Percentiles rank a stretch among this genome's conserved stretches.
phyloP scores from a whole-genome alignment of 2,113 vertebrate species.

The Ascaphus truei region DNA sequence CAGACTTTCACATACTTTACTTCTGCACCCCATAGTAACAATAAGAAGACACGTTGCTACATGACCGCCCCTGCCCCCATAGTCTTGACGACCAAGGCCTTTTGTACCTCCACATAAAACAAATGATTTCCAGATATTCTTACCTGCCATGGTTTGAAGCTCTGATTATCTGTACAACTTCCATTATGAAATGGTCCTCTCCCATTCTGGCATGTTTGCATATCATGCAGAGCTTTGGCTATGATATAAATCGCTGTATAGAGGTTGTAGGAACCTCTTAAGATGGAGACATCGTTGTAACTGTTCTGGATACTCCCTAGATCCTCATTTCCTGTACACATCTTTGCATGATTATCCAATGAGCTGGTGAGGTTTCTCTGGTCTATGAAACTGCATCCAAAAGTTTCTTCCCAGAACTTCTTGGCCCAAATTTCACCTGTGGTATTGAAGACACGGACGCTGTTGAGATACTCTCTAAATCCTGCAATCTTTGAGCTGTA shows the following conservation, averaged over 20 bases:
- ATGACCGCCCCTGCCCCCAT: too few species aligned
- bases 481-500: not conserved
- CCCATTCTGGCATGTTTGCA: not conserved
- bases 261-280: constrained; percentile 33
- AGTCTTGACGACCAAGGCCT: too few species aligned
- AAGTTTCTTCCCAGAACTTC: constrained; percentile 5
- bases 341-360: not conserved
- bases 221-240: constrained; percentile 38
- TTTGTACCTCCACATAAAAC: too few species aligned
- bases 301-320: not conserved
- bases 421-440: too few species aligned
- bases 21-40: too few species aligned
- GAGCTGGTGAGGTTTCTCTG: not conserved
- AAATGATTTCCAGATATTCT: not conserved
- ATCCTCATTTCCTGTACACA: constrained; percentile 11
- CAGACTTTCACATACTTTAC: too few species aligned
- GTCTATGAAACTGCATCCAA: not conserved
- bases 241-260: constrained; percentile 38
- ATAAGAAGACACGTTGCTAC: too few species aligned
- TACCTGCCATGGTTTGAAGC: constrained; percentile 37
- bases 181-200: not conserved
- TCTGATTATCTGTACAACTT: not conserved
- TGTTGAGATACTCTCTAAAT: constrained; percentile 15
- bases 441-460: not conserved
- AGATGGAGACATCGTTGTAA: not conserved